phyloP scores from a whole-genome alignment of 2,797 vertebrate genomes.

The Sarcophilus harrisii region DNA sequence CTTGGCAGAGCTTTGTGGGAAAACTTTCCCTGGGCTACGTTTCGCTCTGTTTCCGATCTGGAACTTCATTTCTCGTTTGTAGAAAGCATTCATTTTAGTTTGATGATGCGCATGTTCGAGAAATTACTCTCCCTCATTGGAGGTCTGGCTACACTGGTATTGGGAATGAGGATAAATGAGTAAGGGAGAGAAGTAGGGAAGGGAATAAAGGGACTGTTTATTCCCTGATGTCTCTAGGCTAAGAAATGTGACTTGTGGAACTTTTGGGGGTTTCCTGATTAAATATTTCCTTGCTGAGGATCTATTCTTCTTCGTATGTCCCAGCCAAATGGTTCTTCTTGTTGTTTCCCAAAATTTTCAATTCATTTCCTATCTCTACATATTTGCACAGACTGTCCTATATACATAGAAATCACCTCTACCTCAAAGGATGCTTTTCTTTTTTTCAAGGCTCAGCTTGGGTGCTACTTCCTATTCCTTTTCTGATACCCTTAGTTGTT shows the following conservation, averaged over 20 bases:
- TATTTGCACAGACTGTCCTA: not conserved
- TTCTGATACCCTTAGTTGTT: not conserved
- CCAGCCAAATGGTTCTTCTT: not conserved
- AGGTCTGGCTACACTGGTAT: not conserved
- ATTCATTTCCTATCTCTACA: not conserved
- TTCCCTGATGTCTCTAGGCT: slow-evolving; percentile 6
- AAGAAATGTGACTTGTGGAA: slow-evolving; percentile 54
- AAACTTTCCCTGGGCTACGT: not conserved
- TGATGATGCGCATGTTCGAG: not conserved
- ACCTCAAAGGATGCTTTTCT: not conserved
- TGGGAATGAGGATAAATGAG: not conserved
- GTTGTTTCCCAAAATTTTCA: not conserved
- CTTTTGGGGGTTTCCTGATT: slow-evolving; percentile 51
- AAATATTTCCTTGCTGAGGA: slow-evolving; percentile 30
- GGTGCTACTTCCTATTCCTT: not conserved
- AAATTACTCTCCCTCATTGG: not conserved
- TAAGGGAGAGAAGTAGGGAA: not conserved
- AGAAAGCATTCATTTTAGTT: slow-evolving; percentile 5
- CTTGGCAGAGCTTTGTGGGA: slow-evolving; percentile 60
- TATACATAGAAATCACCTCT: not conserved
- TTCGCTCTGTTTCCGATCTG: not conserved
- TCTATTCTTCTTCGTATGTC: not conserved
- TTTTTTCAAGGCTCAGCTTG: not conserved
- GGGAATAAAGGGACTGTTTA: slow-evolving; percentile 37
- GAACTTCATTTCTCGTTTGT: not conserved